Evolutionary conservation across 2,797 vertebrate genomes (phyloP), one percentile per base, ranked within the genome.

Genomic region (Anabacerthia variegaticeps): DNA sequence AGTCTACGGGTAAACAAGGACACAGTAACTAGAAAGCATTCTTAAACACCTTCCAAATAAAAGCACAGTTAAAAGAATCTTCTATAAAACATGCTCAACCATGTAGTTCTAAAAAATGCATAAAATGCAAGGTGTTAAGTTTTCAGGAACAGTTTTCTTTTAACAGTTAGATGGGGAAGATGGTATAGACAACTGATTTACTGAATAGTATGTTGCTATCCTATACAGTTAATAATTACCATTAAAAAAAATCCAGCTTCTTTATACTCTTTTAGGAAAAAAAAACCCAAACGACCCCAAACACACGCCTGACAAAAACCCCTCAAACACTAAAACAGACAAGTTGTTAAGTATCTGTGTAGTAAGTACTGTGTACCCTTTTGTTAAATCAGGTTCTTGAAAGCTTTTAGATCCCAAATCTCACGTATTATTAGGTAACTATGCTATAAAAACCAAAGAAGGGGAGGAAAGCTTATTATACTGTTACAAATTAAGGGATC

Each of bases 11-110:
- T 52, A 85, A 92, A 89, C 2, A 66, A 34, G 17, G 13, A 68
- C 46, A 62, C 48, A 69, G 34, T 55, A 89, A 73, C 11, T 59
- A 34, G 43, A 55, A 8, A 76, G 11, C 17, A 67, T 59, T 91
- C 80, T 80, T 21, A 71, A 91, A 77, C 8, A 75, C 7, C 27
- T 84, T 71, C 44, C 36, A 87, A 44, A 63, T 87, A 91, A 73
- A 34, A 87, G 49, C 18, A 85, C 12, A 79, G 63, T 5, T 34
- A 30, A 89, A 89, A 88, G 46, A 1, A 90, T 43, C 13, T 58
- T 76, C 37, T 48, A 27, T 41, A 81, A 55, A 92, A 74, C 1
- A 7, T 24, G 19, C 9, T 79, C 36, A 32, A 58, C 30, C 41
- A 63, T 2, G 16, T 14, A 91, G 34, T 48, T 89, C 81, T 85